Conservation (phyloP, 1,140 invertebrate species). For the Lepidurus arcticus region DNA sequence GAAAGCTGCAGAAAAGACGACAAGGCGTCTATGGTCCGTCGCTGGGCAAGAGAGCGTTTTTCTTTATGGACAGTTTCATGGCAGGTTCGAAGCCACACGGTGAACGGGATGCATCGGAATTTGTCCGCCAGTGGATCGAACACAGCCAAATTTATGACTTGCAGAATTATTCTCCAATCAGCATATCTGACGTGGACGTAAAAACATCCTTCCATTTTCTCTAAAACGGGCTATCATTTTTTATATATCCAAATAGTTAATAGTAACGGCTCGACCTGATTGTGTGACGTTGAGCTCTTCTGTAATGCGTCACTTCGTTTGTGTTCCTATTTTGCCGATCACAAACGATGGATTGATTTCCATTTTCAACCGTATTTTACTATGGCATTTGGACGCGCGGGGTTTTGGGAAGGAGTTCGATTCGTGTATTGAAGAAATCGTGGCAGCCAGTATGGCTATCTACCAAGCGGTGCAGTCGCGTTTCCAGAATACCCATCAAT, state of each 20-base stretch:
- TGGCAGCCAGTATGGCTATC: conserved; percentile 74
- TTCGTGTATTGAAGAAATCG: conserved; percentile 82
- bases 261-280: not conserved
- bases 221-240: too few species aligned
- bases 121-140: conserved; percentile 83
- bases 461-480: conserved; percentile 60
- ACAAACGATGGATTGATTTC: conserved; percentile 68
- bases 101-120: conserved; percentile 59
- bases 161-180: conserved; percentile 77
- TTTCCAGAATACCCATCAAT: not conserved
- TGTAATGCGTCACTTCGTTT: conserved; percentile 85
- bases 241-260: too few species aligned
- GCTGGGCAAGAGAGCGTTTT: conserved; percentile 75
- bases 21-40: conserved; percentile 54
- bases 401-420: conserved; percentile 95
- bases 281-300: conserved; percentile 69
- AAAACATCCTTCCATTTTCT: too few species aligned
- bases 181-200: conserved; percentile 80
- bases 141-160: conserved; percentile 86
- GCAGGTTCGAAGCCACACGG: not conserved
- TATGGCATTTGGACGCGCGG: conserved; percentile 90
- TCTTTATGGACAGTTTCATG: conserved; percentile 85
- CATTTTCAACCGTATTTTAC: conserved; percentile 84
- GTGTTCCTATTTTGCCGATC: conserved; percentile 61
- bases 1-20: conserved; percentile 83